Evolutionary conservation across 2,888 invertebrate species (phyloP).

Genomic region (Zygaena filipendulae): DNA sequence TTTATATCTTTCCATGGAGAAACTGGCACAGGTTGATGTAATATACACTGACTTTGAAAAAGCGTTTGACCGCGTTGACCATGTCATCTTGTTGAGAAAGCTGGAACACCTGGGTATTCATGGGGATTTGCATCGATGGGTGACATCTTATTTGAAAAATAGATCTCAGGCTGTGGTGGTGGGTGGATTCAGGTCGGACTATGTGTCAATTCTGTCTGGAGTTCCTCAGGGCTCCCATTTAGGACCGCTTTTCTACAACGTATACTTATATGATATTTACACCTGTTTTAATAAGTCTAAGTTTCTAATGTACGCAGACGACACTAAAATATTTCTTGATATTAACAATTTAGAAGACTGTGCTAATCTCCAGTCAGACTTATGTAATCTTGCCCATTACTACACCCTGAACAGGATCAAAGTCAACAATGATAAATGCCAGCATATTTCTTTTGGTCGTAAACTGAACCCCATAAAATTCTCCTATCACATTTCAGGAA

Average conservation of each 20-base stretch:
- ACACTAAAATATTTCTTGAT: slow-evolving; percentile 9
- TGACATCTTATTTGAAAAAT: slow-evolving; percentile 12
- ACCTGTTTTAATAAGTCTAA: slow-evolving; percentile 4
- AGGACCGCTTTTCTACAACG: slow-evolving; percentile 16
- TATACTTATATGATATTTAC: slow-evolving; percentile 14
- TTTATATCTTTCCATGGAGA: slow-evolving; percentile 9
- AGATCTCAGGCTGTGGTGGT: slow-evolving; percentile 8
- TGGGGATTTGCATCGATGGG: slow-evolving; percentile 12
- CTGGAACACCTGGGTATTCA: slow-evolving; percentile 8
- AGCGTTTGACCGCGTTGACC: slow-evolving; percentile 18
- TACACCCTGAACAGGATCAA: slow-evolving; percentile 2
- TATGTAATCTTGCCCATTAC: slow-evolving; percentile 1
- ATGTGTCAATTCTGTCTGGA: slow-evolving; percentile 12
- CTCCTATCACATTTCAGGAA: neutral
- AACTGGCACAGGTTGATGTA: slow-evolving; percentile 14
- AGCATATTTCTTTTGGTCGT: slow-evolving; percentile 1
- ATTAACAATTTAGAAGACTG: slow-evolving; percentile 4
- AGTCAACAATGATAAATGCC: slow-evolving; percentile 2
- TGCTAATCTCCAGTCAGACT: slow-evolving; percentile 2
- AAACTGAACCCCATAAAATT: neutral
- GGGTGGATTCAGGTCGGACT: slow-evolving; percentile 5
- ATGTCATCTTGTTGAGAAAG: slow-evolving; percentile 11
- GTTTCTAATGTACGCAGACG: slow-evolving; percentile 10
- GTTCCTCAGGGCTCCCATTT: slow-evolving; percentile 19
- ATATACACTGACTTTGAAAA: slow-evolving; percentile 20